Percentiles rank a stretch among this genome's conserved stretches.
These are phyloP conservation scores for Botia kubotai DNA, from an alignment of 2,797 vertebrate species.

Conservation along the genomic window DNA sequence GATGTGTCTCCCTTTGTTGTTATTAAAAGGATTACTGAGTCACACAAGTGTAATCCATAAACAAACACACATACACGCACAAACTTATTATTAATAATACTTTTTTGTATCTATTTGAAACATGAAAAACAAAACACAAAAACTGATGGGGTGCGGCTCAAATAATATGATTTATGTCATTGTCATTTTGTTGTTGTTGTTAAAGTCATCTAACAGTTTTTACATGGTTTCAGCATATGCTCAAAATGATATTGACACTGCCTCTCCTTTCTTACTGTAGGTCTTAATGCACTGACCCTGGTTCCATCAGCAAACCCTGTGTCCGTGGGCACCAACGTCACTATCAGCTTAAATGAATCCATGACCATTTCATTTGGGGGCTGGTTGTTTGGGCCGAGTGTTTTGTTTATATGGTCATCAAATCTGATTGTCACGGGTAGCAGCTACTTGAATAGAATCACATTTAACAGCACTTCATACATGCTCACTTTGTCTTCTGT, in stretches of 20 bases:
- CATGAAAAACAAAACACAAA: not conserved
- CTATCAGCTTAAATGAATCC: constrained; percentile 50
- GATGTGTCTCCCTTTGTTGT: not conserved
- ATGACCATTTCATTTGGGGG: fast-evolving
- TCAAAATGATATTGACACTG: not conserved
- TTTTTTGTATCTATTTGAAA: too few relatives aligned
- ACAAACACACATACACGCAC: not conserved
- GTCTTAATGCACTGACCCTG: constrained; percentile 43
- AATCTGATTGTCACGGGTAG: fast-evolving
- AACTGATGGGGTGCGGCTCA: not conserved
- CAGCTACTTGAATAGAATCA: fast-evolving
- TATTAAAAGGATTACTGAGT: not conserved
- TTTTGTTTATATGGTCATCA: not conserved
- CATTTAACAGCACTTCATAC: not conserved
- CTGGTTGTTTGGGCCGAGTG: constrained; percentile 55
- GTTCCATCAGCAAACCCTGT: constrained; percentile 62
- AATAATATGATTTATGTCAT: not conserved
- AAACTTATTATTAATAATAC: too few relatives aligned
- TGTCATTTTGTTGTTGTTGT: not conserved
- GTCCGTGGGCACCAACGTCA: constrained; percentile 67
- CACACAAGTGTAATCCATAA: not conserved
- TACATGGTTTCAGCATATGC: not conserved
- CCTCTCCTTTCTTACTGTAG: constrained; percentile 6
- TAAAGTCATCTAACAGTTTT: not conserved
- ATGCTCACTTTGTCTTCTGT: constrained; percentile 63